Conservation (phyloP, 2,113 vertebrate species). For the Peromyscus californicus region DNA sequence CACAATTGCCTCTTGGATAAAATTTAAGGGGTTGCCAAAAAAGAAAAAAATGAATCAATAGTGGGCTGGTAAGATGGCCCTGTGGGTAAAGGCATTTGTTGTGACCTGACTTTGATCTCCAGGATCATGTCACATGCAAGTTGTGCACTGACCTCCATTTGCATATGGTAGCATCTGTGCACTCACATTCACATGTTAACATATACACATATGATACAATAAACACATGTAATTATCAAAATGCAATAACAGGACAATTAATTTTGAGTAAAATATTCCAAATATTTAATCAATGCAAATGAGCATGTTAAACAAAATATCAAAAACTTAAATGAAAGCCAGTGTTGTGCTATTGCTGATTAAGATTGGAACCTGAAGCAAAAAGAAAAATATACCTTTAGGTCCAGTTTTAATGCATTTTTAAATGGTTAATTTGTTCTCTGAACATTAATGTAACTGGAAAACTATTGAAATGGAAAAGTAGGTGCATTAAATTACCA, state of each 20-base stretch:
- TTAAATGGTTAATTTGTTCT: slow-evolving; percentile 51
- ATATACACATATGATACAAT: not conserved
- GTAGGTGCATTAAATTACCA: not conserved
- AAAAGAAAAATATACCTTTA: slow-evolving; percentile 24
- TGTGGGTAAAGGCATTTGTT: not conserved
- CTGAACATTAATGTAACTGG: not conserved
- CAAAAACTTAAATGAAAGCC: slow-evolving; percentile 28
- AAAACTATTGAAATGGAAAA: slow-evolving; percentile 3
- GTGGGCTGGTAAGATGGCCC: not conserved
- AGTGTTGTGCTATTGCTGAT: not conserved
- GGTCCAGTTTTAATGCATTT: not conserved
- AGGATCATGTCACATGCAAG: not conserved
- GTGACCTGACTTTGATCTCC: not conserved
- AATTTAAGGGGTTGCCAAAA: not conserved
- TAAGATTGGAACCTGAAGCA: slow-evolving; percentile 35
- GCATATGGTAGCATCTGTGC: not conserved
- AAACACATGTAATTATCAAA: not conserved
- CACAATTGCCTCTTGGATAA: not conserved
- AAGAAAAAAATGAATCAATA: not conserved
- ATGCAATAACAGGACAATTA: not conserved
- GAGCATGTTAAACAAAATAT: slow-evolving; percentile 21
- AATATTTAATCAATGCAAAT: slow-evolving; percentile 10
- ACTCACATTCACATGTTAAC: not conserved
- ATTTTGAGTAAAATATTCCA: not conserved
- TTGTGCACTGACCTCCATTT: not conserved